phyloP scores from a whole-genome alignment of 2,888 invertebrate species.

The Saturnia japonica region DNA sequence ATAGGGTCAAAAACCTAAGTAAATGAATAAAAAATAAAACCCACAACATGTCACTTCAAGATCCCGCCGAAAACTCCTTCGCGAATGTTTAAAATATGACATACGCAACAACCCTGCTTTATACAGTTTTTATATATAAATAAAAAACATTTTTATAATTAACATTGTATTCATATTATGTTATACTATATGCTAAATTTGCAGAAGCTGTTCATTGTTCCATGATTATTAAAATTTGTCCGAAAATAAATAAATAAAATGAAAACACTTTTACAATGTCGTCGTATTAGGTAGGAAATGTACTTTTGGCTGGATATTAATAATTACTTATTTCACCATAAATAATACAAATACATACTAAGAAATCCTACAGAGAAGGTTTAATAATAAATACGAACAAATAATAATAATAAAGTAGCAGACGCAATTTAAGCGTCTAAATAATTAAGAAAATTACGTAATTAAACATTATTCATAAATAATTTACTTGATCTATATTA shows the following conservation, averaged over 20 bases:
- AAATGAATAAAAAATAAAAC: too few species aligned
- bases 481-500: constrained; percentile 1
- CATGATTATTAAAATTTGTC: neutral
- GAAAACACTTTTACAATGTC: neutral
- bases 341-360: constrained; percentile 64
- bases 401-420: constrained; percentile 17
- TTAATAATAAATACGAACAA: constrained; percentile 21
- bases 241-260: neutral
- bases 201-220: neutral
- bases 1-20: too few species aligned
- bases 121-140: too few species aligned
- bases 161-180: neutral
- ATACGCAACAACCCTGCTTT: too few species aligned
- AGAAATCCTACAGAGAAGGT: constrained; percentile 21
- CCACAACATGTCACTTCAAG: too few species aligned
- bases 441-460: constrained; percentile 33
- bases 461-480: constrained; percentile 24
- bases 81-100: too few species aligned
- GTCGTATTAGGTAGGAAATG: constrained; percentile 33
- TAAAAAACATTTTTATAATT: neutral
- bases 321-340: constrained; percentile 66
- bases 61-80: too few species aligned
- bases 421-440: constrained; percentile 1
- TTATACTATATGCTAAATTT: constrained; percentile 1
- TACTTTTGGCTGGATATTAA: constrained; percentile 37